Evolutionary conservation across 2,888 invertebrate genomes (phyloP), one percentile per base, ranked within the genome.

Genomic region (Heteropelma amictum): DNA sequence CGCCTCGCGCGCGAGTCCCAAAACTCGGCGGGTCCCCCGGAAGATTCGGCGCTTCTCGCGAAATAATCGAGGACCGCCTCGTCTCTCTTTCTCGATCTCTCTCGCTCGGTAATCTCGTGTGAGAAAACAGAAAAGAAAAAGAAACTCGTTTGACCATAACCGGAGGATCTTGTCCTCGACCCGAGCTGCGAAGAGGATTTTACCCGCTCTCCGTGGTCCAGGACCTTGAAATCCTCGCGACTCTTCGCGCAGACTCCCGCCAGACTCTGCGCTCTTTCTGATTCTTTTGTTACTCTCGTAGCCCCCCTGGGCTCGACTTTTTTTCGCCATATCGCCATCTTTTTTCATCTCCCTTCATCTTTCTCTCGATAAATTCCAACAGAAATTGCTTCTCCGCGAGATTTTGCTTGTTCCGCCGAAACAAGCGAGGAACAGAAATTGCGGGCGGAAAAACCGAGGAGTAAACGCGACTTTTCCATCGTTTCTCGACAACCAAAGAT

Each of bases 151-250:
- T 56, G 61, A 33, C 63, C 67, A 51, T 67, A 72, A 70, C 64
- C 74, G 69, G 74, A 74, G 61, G 67, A 58, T 67, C 69, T 65
- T 35, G 45, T 28, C 28, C 33, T 47, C 54, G 60, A 42, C 23
- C n/a, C 30, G 12, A 42, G 23, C 47, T 23, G 14, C 54, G 30
- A 38, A 56, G 63, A 74, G 56, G 64, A 63, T 33, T 58, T 53
- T 58, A 56, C 30, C 54, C 33, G 12, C 17, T 45, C 30, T 45
- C 14, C 33, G 12, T 47, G 26, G 54, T 47, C 53, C 35, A 28
- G 38, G 40, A 77, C 69, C 74, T 72, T 67, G 71, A 67, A 75
- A 56, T 71, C 71, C 61, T 68, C 63, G 71, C 67, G 61, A 75
- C 68, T 51, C 58, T 54, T 68, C 42, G 58, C 61, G 56, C 71